Base-by-base conservation (phyloP, 2,113 vertebrate genomes). In the Oenanthe melanoleuca region DNA sequence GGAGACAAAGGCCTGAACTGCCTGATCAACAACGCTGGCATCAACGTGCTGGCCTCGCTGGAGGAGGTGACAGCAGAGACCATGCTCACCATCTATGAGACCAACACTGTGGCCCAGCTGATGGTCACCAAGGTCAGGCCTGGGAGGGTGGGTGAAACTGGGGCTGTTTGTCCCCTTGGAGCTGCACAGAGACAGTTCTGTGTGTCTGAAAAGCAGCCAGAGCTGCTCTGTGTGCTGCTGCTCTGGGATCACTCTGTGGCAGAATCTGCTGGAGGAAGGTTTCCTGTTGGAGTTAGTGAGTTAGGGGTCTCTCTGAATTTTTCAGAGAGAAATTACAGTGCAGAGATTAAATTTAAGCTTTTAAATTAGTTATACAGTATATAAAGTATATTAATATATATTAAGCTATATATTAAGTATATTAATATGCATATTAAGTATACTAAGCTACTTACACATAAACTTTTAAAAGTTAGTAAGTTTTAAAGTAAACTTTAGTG, bases 11-110 rank as follows among this genome's bases (percentile, higher is more conserved):
- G 97, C 8, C 95, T 98, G 74, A 98, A 98, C 95, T 97, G 98
- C 94, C 96, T 98, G 67, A 97, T 98, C 50, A 98, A 98, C 97
- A 98, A 98, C 2, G 97, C 98, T 4, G 98, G 85, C 55, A 83
- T 97, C 75, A 82, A 96, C 3, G 53, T 79, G 37, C 57, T 74
- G 1, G 92, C 77, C 18, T 92, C 55, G 34, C 44, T 97, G 90
- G 86, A 96, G 83, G 95, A 96, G 29, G 96, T 96, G 25, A 97
- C 70, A 0, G 77, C 92, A 8, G 97, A 98, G 81, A 97, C 96
- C 14, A 98, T 98, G 98, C 97, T 97, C 63, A 97, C 85, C n/a
- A 42, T 80, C 6, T 97, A 97, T 45, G 96, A 96, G 73, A 97
- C 96, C 84, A 98, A 97, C 20, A 89, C 97, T 0, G 98, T 98